Conservation (phyloP, 2,888 invertebrate species). For the Cephus pygmeus region DNA sequence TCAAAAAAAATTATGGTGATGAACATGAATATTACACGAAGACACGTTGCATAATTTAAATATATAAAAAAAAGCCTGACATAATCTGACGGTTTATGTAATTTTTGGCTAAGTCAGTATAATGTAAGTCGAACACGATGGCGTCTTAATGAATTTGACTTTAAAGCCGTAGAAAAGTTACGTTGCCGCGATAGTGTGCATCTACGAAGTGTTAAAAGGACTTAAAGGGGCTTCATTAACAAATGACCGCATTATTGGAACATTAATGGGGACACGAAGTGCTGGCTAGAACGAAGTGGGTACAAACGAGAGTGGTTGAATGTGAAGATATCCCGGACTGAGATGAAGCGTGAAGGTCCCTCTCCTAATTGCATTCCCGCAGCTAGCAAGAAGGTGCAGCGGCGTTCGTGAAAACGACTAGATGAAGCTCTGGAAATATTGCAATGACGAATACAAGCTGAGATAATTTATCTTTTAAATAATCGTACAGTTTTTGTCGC, state of each 20-base stretch:
- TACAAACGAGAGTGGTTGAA: constrained; percentile 30
- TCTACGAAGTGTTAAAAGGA: neutral
- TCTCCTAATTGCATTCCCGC: constrained; percentile 53
- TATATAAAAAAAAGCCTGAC: neutral
- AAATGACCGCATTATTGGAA: constrained; percentile 36
- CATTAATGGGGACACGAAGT: constrained; percentile 18
- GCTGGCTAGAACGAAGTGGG: constrained; percentile 4
- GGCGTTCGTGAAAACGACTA: neutral
- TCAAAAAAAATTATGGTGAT: neutral
- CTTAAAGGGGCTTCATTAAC: constrained; percentile 28
- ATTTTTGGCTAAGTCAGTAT: neutral
- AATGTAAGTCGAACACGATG: neutral
- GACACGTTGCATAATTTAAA: neutral
- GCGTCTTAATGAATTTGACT: neutral
- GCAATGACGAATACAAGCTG: neutral
- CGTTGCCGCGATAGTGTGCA: neutral
- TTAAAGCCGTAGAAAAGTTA: neutral
- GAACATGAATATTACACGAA: neutral
- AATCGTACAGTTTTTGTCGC: neutral
- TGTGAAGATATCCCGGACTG: constrained; percentile 27
- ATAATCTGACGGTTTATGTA: neutral
- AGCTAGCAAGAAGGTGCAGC: constrained; percentile 11
- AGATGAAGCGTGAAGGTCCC: constrained; percentile 14
- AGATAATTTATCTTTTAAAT: neutral
- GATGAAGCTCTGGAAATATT: neutral